phyloP scores from a whole-genome alignment of 2,888 invertebrate genomes.

The Lamellibrachia satsuma region DNA sequence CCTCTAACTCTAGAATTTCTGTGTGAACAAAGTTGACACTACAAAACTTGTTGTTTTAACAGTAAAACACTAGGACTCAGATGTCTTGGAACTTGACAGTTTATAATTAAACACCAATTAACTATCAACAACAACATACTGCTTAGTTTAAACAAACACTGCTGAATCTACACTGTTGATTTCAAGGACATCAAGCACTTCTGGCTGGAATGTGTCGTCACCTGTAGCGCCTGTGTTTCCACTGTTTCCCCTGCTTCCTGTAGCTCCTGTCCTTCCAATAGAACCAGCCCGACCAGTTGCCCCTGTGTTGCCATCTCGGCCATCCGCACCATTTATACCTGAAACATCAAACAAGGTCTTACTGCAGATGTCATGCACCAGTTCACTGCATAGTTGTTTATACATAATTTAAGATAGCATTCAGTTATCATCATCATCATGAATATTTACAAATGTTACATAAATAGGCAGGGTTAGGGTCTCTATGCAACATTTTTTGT shows the following conservation, averaged over 20 bases:
- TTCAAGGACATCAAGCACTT: not conserved
- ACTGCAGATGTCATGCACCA: not conserved
- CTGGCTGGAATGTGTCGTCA: not conserved
- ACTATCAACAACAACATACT: not conserved
- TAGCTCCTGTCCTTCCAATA: constrained; percentile 18
- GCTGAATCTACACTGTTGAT: not conserved
- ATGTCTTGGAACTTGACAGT: not conserved
- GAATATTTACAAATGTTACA: not conserved
- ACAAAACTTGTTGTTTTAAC: not conserved
- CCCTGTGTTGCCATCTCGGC: not conserved
- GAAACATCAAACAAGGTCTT: not conserved
- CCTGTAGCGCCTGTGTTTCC: constrained; percentile 19
- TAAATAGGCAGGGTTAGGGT: not conserved
- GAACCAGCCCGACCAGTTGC: constrained; percentile 17
- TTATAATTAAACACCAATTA: not conserved
- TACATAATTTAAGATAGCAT: not conserved
- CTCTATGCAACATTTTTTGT: not conserved
- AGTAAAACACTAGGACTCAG: not conserved
- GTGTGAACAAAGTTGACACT: not conserved
- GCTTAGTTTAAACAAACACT: not conserved
- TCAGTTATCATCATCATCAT: not conserved
- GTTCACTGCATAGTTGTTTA: not conserved
- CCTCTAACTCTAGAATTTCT: too few species aligned
- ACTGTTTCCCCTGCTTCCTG: not conserved
- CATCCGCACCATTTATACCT: constrained; percentile 19